Conservation (phyloP, 2,113 vertebrate genomes). For the Macquaria australasica region DNA sequence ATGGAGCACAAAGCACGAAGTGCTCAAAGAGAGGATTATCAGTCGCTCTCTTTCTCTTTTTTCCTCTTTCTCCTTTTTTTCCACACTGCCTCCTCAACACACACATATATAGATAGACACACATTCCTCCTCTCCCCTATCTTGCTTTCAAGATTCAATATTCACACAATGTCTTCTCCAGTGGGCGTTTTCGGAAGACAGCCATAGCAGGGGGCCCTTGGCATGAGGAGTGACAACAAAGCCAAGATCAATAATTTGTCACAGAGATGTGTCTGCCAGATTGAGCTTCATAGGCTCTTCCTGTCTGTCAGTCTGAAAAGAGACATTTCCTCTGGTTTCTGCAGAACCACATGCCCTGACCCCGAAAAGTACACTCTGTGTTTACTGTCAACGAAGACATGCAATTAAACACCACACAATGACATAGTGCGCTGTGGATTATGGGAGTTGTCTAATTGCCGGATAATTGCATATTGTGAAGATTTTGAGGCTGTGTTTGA, state of each 20-base stretch:
- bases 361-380: slow-evolving; percentile 52
- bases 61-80: slow-evolving; percentile 33
- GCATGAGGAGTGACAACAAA: slow-evolving; percentile 53
- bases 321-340: slow-evolving; percentile 54
- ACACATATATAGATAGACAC: not conserved
- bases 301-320: slow-evolving; percentile 43
- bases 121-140: slow-evolving; percentile 13
- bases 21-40: slow-evolving; percentile 72
- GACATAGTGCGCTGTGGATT: slow-evolving; percentile 58
- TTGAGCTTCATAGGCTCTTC: slow-evolving; percentile 41
- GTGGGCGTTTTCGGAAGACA: slow-evolving; percentile 50
- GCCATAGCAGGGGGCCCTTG: slow-evolving; percentile 48
- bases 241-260: slow-evolving; percentile 76
- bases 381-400: slow-evolving; percentile 65
- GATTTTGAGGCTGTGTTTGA: slow-evolving; percentile 62
- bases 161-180: slow-evolving; percentile 57
- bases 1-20: slow-evolving; percentile 65
- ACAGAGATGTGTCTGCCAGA: slow-evolving; percentile 39
- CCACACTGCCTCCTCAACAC: slow-evolving; percentile 18
- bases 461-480: slow-evolving; percentile 63
- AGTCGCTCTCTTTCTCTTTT: slow-evolving; percentile 45
- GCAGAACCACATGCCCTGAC: slow-evolving; percentile 38
- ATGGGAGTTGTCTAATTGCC: slow-evolving; percentile 70
- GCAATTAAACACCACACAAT: slow-evolving; percentile 67
- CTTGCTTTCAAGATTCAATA: slow-evolving; percentile 52